phyloP scores from a whole-genome alignment of 1,140 invertebrate species.

The Hycleus cichorii region DNA sequence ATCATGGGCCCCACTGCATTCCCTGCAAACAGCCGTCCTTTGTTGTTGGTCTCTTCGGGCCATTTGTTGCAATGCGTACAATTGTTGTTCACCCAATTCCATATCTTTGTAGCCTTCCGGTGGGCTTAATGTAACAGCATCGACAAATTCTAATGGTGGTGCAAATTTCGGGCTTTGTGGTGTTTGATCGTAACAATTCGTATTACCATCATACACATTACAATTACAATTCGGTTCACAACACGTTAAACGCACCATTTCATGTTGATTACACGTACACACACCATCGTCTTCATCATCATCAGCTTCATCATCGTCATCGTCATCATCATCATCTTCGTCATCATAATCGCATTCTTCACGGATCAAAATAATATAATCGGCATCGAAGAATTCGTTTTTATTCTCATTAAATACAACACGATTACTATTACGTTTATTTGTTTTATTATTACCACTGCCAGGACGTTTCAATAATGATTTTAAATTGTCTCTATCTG shows the following conservation, averaged over 20 bases:
- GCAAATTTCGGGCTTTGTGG: slow-evolving; percentile 48
- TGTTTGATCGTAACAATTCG: slow-evolving; percentile 26
- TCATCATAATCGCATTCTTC: slow-evolving; percentile 75
- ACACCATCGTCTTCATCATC: slow-evolving; percentile 56
- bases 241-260: slow-evolving; percentile 55
- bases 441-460: slow-evolving; percentile 30
- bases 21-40: slow-evolving; percentile 34
- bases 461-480: slow-evolving; percentile 52
- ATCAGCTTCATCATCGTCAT: slow-evolving; percentile 67
- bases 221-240: slow-evolving; percentile 54
- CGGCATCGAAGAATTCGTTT: slow-evolving; percentile 80
- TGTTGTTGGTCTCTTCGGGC: slow-evolving; percentile 43
- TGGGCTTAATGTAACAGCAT: slow-evolving; percentile 74
- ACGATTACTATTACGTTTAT: slow-evolving; percentile 41
- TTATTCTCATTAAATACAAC: slow-evolving; percentile 77
- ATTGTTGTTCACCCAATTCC: slow-evolving; percentile 46
- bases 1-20: slow-evolving; percentile 35
- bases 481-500: slow-evolving; percentile 44
- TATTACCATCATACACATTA: slow-evolving; percentile 38
- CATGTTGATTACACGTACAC: slow-evolving; percentile 67
- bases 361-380: slow-evolving; percentile 78
- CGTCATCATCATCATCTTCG: slow-evolving; percentile 66
- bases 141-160: slow-evolving; percentile 56
- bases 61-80: slow-evolving; percentile 47
- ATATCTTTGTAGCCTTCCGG: slow-evolving; percentile 80